Conservation (phyloP, 2,113 vertebrate genomes). For the Thunnus maccoyii region DNA sequence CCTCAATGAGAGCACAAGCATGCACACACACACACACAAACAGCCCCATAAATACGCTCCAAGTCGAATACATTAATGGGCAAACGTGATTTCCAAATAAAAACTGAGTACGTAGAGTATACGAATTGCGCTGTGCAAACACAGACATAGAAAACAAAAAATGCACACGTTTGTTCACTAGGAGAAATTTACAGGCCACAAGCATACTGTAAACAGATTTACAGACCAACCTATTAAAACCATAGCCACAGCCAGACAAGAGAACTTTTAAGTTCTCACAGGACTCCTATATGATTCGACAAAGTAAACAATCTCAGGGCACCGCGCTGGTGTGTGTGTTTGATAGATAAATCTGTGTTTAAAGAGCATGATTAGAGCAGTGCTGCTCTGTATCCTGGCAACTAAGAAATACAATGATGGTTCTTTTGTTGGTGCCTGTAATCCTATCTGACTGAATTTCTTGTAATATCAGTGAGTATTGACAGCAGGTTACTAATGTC, state of each 20-base stretch:
- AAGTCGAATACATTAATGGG: slow-evolving; percentile 7
- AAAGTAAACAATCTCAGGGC: slow-evolving; percentile 44
- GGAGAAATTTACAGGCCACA: neutral
- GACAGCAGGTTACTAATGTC: slow-evolving; percentile 39
- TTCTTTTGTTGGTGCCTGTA: slow-evolving; percentile 7
- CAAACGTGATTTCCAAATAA: neutral
- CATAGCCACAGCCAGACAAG: neutral
- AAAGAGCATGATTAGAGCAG: slow-evolving; percentile 49
- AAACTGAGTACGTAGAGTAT: too few relatives aligned
- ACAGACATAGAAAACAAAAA: neutral
- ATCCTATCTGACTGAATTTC: slow-evolving; percentile 43
- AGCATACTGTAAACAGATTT: slow-evolving; percentile 12
- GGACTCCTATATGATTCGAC: slow-evolving; percentile 27
- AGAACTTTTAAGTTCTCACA: slow-evolving; percentile 46
- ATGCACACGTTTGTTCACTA: neutral
- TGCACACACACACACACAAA: slow-evolving; percentile 16
- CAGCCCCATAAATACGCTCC: slow-evolving; percentile 4
- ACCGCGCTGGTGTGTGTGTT: neutral
- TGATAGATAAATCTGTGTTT: slow-evolving; percentile 45
- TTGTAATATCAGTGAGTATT: slow-evolving; percentile 46
- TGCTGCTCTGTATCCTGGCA: slow-evolving; percentile 65
- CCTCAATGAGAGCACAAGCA: slow-evolving; percentile 49
- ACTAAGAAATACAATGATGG: slow-evolving; percentile 69
- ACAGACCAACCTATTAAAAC: slow-evolving; percentile 2
- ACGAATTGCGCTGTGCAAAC: neutral